Evolutionary conservation across 2,797 vertebrate genomes (phyloP).

Genomic region (Parotocinclus haroldoi): DNA sequence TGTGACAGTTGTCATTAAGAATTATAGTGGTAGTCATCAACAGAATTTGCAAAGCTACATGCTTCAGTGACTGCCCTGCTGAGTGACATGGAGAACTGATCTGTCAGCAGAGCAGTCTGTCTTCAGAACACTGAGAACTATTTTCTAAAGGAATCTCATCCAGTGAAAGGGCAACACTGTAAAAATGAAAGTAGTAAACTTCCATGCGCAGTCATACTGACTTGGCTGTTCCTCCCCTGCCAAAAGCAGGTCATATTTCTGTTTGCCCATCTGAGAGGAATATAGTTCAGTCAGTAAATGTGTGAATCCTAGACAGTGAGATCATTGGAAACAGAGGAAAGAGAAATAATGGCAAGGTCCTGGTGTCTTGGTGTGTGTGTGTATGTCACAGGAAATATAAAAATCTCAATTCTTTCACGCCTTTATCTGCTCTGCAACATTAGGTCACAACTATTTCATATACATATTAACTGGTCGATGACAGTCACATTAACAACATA

Average conservation of each 20-base stretch:
- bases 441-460: too few relatives aligned
- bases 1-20: background rate
- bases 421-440: background rate
- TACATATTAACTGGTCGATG: too few relatives aligned
- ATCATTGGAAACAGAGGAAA: constrained; percentile 31
- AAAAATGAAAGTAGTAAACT: background rate
- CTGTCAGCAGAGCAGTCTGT: background rate
- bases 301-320: constrained; percentile 39
- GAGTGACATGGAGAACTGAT: background rate
- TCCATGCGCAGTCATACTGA: constrained; percentile 28
- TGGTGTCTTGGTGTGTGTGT: background rate
- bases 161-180: background rate
- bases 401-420: too few relatives aligned
- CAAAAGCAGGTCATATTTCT: too few relatives aligned
- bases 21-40: background rate
- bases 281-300: constrained; percentile 8
- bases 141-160: background rate
- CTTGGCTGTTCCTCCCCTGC: constrained; percentile 9
- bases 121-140: background rate
- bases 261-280: background rate
- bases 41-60: background rate
- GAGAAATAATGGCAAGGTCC: background rate
- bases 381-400: too few relatives aligned
- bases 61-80: background rate
- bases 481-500: too few relatives aligned